Evolutionary conservation across 2,797 vertebrate species (phyloP).

Genomic region (Anniella stebbinsi): DNA sequence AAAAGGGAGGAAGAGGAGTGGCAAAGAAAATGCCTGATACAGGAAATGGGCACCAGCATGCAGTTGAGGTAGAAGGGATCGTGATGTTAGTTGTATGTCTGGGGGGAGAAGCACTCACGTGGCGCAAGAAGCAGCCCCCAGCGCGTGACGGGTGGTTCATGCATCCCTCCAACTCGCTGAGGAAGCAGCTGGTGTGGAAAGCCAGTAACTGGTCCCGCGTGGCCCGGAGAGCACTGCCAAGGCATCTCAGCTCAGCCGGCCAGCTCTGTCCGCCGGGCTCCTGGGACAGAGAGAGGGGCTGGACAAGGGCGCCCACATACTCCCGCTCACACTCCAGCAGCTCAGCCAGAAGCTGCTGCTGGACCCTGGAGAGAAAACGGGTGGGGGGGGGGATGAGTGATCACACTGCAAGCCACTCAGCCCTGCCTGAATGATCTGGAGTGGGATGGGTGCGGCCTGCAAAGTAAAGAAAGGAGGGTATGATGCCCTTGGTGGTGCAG

Average conservation of each 20-base stretch:
- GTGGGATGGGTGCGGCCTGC: background rate
- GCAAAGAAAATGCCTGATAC: background rate
- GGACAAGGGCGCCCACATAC: slow-evolving; percentile 81
- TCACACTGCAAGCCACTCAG: background rate
- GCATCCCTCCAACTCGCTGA: slow-evolving; percentile 89
- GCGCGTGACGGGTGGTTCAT: slow-evolving; percentile 86
- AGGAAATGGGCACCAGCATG: background rate
- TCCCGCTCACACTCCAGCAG: slow-evolving; percentile 88
- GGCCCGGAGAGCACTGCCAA: slow-evolving; percentile 81
- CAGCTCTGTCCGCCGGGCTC: slow-evolving; percentile 80
- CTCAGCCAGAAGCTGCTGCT: slow-evolving; percentile 86
- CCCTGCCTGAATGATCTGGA: background rate
- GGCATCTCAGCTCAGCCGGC: slow-evolving; percentile 79
- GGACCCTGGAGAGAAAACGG: slow-evolving; percentile 76
- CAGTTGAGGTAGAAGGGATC: background rate
- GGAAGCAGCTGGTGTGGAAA: slow-evolving; percentile 87
- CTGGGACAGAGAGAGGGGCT: slow-evolving; percentile 69
- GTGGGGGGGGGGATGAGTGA: background rate
- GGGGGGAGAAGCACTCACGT: slow-evolving; percentile 74
- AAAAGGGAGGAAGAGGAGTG: background rate
- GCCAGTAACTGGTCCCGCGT: slow-evolving; percentile 81
- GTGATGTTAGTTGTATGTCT: background rate
- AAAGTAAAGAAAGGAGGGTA: background rate
- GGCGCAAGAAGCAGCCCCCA: slow-evolving; percentile 91
- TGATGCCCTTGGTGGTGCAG: background rate